Evolutionary conservation across 2,797 vertebrate genomes (phyloP).

Genomic region (Taenioides sp.): DNA sequence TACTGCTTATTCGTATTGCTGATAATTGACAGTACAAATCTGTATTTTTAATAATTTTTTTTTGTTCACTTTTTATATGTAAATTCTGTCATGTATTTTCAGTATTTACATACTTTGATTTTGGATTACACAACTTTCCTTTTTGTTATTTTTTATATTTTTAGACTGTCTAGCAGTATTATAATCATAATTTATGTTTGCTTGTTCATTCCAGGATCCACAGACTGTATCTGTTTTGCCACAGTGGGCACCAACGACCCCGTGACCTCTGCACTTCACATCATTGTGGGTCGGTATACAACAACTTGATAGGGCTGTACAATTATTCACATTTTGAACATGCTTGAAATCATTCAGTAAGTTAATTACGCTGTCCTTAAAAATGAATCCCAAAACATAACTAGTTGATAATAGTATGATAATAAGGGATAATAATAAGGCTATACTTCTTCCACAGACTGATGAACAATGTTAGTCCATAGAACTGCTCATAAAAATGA

Average conservation of each 20-base stretch:
- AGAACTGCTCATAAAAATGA: too few species aligned
- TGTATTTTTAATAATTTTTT: too few species aligned
- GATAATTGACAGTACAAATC: neutral
- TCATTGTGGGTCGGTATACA: slow-evolving; percentile 86
- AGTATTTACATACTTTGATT: too few species aligned
- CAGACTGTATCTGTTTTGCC: slow-evolving; percentile 94
- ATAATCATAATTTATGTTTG: neutral
- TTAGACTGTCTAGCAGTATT: neutral
- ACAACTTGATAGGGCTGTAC: too few species aligned
- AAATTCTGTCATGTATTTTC: too few species aligned
- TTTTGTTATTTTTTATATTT: neutral
- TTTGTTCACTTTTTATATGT: too few species aligned
- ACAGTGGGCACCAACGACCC: slow-evolving; percentile 90
- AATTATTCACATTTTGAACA: too few species aligned
- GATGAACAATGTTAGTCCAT: too few species aligned
- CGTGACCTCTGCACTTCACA: slow-evolving; percentile 92
- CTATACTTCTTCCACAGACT: neutral
- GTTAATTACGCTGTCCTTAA: too few species aligned
- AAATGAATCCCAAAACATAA: neutral
- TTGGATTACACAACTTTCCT: neutral
- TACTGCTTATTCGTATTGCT: neutral
- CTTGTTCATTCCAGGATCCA: slow-evolving; percentile 83
- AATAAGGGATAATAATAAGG: neutral
- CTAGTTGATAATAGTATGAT: too few species aligned
- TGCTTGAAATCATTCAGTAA: too few species aligned